Percentiles rank a stretch among this genome's conserved stretches.
Evolutionary conservation across 2,113 vertebrate genomes (phyloP).

Genomic region (Paramormyrops kingsleyae): DNA sequence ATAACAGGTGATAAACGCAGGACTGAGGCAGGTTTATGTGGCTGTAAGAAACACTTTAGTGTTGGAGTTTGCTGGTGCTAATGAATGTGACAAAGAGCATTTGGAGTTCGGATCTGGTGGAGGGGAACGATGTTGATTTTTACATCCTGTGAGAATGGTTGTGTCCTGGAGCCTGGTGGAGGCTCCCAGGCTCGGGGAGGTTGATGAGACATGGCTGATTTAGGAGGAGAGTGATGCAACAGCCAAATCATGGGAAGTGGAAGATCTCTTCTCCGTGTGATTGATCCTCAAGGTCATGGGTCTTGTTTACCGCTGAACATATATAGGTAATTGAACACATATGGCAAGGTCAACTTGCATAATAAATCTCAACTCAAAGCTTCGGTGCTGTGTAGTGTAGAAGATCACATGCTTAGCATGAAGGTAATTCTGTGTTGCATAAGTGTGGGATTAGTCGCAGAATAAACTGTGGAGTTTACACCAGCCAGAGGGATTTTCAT

Average conservation of each 20-base stretch:
- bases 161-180: background rate
- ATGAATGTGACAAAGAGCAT: background rate
- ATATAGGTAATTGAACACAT: background rate
- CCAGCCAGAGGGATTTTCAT: background rate
- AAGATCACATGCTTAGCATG: background rate
- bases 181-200: background rate
- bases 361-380: background rate
- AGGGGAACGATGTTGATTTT: background rate
- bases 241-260: background rate
- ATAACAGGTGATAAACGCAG: background rate
- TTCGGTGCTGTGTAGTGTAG: background rate
- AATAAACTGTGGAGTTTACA: background rate
- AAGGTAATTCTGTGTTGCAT: background rate
- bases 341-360: background rate
- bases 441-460: background rate
- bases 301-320: background rate
- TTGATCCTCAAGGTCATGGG: background rate
- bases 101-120: background rate
- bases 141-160: background rate
- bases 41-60: background rate
- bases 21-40: background rate
- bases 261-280: background rate
- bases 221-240: background rate
- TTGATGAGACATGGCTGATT: background rate
- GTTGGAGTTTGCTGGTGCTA: background rate